These are phyloP conservation scores for Spinibarbus caldwelli DNA, from an alignment of 2,797 vertebrate species.

Conservation along the genomic window DNA sequence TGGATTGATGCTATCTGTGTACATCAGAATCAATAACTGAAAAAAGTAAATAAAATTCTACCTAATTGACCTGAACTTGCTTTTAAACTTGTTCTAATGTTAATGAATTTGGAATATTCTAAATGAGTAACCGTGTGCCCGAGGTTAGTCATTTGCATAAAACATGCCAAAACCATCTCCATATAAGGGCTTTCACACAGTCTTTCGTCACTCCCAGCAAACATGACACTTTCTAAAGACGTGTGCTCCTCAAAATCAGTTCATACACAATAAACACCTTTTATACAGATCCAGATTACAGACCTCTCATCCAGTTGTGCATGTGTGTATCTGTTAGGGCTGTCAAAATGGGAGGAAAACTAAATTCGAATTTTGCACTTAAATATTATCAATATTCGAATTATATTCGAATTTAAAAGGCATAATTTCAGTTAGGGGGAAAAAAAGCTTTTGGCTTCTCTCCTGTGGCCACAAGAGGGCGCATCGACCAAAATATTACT, in stretches of 20 bases:
- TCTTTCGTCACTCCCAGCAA: neutral
- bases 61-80: neutral
- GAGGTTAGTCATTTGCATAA: neutral
- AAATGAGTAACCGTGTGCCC: neutral
- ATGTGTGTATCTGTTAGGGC: neutral
- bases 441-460: too few relatives aligned
- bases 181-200: neutral
- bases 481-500: too few relatives aligned
- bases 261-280: neutral
- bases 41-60: too few relatives aligned
- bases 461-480: too few relatives aligned
- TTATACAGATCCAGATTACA: too few relatives aligned
- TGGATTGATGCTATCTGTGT: conserved; percentile 42
- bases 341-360: too few relatives aligned
- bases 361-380: too few relatives aligned
- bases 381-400: too few relatives aligned
- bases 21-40: conserved; percentile 16
- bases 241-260: neutral
- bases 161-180: neutral
- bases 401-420: too few relatives aligned
- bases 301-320: neutral
- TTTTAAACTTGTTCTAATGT: neutral
- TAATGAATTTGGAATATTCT: neutral
- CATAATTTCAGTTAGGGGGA: too few relatives aligned
- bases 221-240: neutral